A percentile compares a stretch with the other conserved stretches of the same genome.
These are phyloP conservation scores for Ephestia elutella DNA, from an alignment of 1,140 invertebrate genomes.

Conservation along the genomic window DNA sequence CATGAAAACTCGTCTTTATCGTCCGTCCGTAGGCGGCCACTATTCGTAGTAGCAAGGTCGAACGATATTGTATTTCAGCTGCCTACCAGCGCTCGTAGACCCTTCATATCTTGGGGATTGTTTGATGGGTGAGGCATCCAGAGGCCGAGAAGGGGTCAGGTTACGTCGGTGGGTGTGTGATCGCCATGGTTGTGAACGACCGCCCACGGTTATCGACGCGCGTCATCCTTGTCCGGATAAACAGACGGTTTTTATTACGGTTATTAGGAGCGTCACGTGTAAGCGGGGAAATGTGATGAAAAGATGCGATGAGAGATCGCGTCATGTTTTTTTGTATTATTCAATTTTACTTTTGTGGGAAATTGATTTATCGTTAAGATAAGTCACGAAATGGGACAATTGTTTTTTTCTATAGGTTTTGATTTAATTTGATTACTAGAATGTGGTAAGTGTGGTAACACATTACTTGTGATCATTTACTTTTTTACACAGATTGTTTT, in stretches of 20 bases:
- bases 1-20: slow-evolving; percentile 41
- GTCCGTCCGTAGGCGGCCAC: slow-evolving; percentile 50
- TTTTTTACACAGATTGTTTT: no score
- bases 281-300: slow-evolving; percentile 8
- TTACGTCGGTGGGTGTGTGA: slow-evolving; percentile 31
- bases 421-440: no score
- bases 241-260: slow-evolving; percentile 26
- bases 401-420: no score
- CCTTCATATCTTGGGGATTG: slow-evolving; percentile 19
- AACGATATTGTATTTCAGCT: slow-evolving; percentile 64
- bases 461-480: no score
- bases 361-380: not conserved
- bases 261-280: slow-evolving; percentile 13
- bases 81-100: slow-evolving; percentile 42
- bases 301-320: not conserved
- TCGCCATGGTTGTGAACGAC: slow-evolving; percentile 32
- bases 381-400: no score
- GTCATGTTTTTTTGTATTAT: not conserved
- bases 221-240: slow-evolving; percentile 39
- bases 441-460: no score
- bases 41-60: slow-evolving; percentile 68
- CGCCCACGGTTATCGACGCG: slow-evolving; percentile 43
- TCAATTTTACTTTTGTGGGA: no score
- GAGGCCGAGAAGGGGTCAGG: slow-evolving; percentile 24
- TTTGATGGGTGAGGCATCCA: no score